Conservation (phyloP, 2,888 invertebrate species). For the Apamea crenata region DNA sequence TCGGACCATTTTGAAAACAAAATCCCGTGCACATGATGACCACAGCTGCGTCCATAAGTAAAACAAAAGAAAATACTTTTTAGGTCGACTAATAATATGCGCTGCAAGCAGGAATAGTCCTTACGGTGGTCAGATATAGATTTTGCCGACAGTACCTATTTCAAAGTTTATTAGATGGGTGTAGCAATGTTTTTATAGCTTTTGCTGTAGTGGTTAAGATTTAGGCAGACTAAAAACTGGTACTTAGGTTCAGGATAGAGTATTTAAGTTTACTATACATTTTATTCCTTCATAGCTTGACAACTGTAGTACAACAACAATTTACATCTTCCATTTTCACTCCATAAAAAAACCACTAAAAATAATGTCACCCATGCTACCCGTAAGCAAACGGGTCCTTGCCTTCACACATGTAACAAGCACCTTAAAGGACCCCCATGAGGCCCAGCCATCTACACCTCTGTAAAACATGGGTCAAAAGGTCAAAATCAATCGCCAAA, state of each 20-base stretch:
- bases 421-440: not conserved
- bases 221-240: not conserved
- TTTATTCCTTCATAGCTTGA: not conserved
- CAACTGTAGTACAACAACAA: not conserved
- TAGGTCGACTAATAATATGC: too few relatives aligned
- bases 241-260: not conserved
- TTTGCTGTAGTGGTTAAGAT: not conserved
- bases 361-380: not conserved
- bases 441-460: not conserved
- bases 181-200: not conserved
- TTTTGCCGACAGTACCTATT: not conserved
- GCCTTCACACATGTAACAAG: too few relatives aligned
- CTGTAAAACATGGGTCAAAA: not conserved
- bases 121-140: too few relatives aligned
- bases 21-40: too few relatives aligned
- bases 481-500: conserved; percentile 11
- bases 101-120: too few relatives aligned
- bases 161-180: not conserved
- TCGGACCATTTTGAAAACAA: too few relatives aligned
- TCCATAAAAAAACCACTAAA: not conserved
- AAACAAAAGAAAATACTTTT: too few relatives aligned
- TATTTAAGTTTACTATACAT: not conserved
- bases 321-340: not conserved
- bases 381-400: not conserved
- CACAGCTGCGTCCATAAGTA: too few relatives aligned